Conservation (phyloP, 2,113 vertebrate genomes). For the Myiozetetes cayanensis region DNA sequence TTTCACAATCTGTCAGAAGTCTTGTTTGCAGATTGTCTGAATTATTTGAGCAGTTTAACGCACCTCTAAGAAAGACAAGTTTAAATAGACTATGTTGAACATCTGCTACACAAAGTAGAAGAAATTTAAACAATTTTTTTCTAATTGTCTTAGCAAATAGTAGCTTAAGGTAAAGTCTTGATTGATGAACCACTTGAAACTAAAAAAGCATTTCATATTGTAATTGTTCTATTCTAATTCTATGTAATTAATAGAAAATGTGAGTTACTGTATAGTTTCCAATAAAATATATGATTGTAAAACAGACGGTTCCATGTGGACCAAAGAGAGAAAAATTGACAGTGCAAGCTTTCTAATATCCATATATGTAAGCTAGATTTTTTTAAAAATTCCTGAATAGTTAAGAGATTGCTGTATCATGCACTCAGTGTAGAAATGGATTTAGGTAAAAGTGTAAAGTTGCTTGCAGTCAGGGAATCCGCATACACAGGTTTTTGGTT, state of each 20-base stretch:
- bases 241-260: not conserved
- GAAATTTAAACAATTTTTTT: not conserved
- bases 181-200: not conserved
- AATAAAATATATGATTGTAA: not conserved
- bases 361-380: not conserved
- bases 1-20: constrained; percentile 62
- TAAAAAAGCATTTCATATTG: not conserved
- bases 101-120: constrained; percentile 37
- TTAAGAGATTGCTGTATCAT: not conserved
- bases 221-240: not conserved
- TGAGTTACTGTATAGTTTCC: not conserved
- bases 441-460: not conserved
- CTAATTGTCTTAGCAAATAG: not conserved
- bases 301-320: not conserved
- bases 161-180: constrained; percentile 1
- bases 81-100: constrained; percentile 43
- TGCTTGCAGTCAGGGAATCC: not conserved
- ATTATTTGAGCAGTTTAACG: constrained; percentile 52
- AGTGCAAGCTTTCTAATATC: not conserved
- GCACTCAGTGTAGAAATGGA: not conserved
- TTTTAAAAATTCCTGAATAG: not conserved
- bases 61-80: constrained; percentile 59
- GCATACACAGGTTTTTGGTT: not conserved
- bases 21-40: constrained; percentile 66
- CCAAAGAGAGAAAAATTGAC: not conserved